Evolutionary conservation across 2,797 vertebrate species (phyloP).

Genomic region (Dromococcyx pavoninus): DNA sequence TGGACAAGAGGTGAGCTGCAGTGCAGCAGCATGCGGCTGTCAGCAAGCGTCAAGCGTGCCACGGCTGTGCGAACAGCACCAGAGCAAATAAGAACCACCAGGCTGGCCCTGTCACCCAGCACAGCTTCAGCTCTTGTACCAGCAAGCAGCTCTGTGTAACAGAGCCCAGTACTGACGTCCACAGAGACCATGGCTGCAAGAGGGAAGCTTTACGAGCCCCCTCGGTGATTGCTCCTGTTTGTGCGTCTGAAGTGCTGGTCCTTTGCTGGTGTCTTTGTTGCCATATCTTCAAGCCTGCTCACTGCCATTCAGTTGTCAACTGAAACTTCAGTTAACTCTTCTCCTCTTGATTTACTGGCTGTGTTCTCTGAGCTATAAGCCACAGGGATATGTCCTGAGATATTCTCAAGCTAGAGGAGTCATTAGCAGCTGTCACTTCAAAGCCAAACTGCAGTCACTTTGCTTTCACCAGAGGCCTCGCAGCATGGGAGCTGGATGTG

Average conservation of each 20-base stretch:
- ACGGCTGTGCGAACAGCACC: rapidly evolving
- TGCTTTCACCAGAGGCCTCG: neutral
- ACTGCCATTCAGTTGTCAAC: neutral
- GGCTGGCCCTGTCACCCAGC: neutral
- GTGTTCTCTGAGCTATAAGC: neutral
- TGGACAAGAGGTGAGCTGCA: constrained; percentile 18
- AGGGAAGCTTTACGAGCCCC: neutral
- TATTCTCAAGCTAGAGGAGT: neutral
- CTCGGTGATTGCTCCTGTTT: rapidly evolving
- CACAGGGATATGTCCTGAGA: neutral
- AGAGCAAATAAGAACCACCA: neutral
- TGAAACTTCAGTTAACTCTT: neutral
- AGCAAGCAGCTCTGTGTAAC: neutral
- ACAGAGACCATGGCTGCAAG: neutral
- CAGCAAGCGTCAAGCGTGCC: neutral
- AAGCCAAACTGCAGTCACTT: neutral
- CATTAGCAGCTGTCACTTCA: constrained; percentile 34
- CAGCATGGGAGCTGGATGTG: neutral
- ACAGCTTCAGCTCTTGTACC: neutral
- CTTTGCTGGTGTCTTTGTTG: neutral
- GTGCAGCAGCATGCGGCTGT: neutral
- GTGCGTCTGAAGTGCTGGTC: rapidly evolving
- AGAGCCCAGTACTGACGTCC: neutral
- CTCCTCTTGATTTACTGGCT: neutral
- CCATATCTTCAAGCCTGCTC: neutral